A percentile compares a stretch with the other conserved stretches of the same genome.
Conservation (phyloP, 2,888 invertebrate species). For the Strigamia crassipes region DNA sequence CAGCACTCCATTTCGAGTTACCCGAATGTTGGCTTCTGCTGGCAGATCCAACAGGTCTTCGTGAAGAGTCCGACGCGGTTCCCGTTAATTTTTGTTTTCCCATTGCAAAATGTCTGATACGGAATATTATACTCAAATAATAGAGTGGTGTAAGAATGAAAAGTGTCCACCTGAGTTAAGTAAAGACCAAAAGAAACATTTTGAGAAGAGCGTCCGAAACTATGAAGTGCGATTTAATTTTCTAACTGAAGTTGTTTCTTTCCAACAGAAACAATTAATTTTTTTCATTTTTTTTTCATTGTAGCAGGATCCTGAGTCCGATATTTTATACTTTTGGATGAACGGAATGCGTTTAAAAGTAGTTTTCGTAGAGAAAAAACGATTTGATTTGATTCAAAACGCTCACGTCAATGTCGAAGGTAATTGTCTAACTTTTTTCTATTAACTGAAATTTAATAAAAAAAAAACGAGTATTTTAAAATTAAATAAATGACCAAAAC, state of each 20-base stretch:
- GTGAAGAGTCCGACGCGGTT: no score
- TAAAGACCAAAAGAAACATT: neutral
- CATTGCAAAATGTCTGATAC: neutral
- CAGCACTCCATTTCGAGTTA: no score
- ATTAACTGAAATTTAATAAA: neutral
- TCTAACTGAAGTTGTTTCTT: no score
- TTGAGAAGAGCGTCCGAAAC: neutral
- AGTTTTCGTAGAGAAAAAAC: neutral
- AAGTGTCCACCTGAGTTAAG: neutral
- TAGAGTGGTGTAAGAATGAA: neutral
- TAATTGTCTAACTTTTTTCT: no score
- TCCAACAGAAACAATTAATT: no score
- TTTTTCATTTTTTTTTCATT: no score
- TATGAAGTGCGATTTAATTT: neutral
- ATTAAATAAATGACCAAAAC: neutral
- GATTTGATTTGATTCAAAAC: neutral
- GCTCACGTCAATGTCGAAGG: neutral
- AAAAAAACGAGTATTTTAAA: neutral
- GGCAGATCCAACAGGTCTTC: no score
- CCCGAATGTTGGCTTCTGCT: no score
- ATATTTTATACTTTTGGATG: neutral
- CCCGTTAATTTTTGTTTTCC: neutral
- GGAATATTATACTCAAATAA: neutral
- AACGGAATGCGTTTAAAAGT: neutral
- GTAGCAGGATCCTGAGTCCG: neutral